phyloP scores from a whole-genome alignment of 1,140 invertebrate species.

The Antheraea pernyi region DNA sequence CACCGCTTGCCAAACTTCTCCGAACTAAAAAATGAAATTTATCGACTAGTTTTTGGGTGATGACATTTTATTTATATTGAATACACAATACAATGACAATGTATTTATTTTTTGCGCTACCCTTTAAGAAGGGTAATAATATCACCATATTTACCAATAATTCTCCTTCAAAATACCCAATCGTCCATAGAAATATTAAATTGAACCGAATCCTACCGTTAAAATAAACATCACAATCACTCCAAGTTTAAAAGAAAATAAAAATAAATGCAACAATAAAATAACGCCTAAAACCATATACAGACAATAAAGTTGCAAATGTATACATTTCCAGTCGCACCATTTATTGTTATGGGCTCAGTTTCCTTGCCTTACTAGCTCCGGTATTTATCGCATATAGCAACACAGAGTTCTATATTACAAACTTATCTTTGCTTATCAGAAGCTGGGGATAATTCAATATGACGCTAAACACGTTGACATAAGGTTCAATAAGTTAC shows the following conservation, averaged over 20 bases:
- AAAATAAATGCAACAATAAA: slow-evolving; percentile 12
- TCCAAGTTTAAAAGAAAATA: background rate
- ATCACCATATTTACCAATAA: too few relatives aligned
- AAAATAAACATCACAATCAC: background rate
- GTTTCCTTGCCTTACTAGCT: slow-evolving; percentile 33
- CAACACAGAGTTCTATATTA: slow-evolving; percentile 17
- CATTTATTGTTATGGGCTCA: slow-evolving; percentile 47
- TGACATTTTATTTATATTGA: too few relatives aligned
- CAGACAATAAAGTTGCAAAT: slow-evolving; percentile 43
- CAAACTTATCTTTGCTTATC: background rate
- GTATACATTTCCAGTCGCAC: slow-evolving; percentile 44
- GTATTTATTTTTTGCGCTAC: too few relatives aligned
- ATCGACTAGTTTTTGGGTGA: too few relatives aligned
- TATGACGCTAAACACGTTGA: background rate
- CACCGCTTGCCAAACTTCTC: too few relatives aligned
- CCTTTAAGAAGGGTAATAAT: too few relatives aligned
- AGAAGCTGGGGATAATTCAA: background rate
- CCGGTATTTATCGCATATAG: slow-evolving; percentile 40
- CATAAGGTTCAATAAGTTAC: background rate
- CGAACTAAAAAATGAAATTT: too few relatives aligned
- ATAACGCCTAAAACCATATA: slow-evolving; percentile 34
- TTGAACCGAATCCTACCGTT: background rate
- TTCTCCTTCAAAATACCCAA: too few relatives aligned
- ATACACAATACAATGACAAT: too few relatives aligned
- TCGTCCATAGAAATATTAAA: too few relatives aligned